Base-by-base conservation (phyloP, 2,888 invertebrate genomes). In the Diachrysia chrysitis region DNA sequence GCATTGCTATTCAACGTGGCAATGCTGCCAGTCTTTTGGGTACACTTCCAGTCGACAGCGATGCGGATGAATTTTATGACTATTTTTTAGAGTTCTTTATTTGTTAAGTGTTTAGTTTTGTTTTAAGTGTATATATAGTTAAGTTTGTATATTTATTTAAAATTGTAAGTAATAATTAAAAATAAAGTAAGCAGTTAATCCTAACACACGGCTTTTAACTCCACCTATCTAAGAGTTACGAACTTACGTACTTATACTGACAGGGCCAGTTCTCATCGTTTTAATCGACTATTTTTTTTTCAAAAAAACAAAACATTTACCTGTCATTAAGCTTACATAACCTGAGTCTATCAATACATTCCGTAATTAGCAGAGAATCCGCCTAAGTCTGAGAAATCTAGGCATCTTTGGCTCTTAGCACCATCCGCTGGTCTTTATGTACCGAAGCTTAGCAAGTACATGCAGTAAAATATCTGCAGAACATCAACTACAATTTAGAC, bases 331-430 rank as follows among this genome's bases (percentile, higher is more conserved):
- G 16, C 12, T 54, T 17, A 66, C 58, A 48, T 72, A 42, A 37
- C 35, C 23, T 46, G 10, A 12, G 16, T 32, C 46, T 25, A 69
- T 78, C 74, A 64, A 75, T 75, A 78, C 58, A 74, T 78, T 64
- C 48, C 37, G 60, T 66, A 68, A 71, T 67, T 75, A 69, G 48
- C 25, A 14, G n/a, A 21, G 48, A 67, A 60, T 54, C 23, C 21
- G n/a, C 64, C 58, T 54, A 19, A 64, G 59, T 57, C 70, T 37
- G 42, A 46, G 56, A 57, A 67, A 70, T 74, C 71, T 63, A 74
- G 68, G 71, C 32, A 66, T 66, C 54, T 59, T 68, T 32, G 61
- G 29, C 53, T 55, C 69, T 71, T 71, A 67, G 58, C 58, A 59
- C 71, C 76, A 57, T 69, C 67, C 68, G 73, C 63, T 58, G 67